Base-by-base conservation (phyloP, 2,113 vertebrate species). In the Epinephelus fuscoguttatus region DNA sequence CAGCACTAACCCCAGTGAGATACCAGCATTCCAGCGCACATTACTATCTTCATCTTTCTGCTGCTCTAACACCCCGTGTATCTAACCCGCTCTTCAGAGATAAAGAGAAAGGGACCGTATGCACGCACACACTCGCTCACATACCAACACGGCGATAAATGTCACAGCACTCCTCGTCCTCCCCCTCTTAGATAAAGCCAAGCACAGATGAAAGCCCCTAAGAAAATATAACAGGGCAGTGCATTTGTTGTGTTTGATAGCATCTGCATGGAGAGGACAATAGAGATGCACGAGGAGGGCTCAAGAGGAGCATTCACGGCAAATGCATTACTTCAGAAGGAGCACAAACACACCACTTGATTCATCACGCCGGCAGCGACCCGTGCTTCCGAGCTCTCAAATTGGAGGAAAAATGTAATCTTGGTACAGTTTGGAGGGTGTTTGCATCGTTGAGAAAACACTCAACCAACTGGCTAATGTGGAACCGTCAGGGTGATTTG, bases 231-330 rank as follows among this genome's bases (percentile, higher is more conserved):
- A 89, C 80, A 75, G 82, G 27, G 17, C 78, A 37, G 75, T 2
- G 56, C 89, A 93, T 95, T 94, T 94, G 89, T 94, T 91, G 92
- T 75, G 83, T 90, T 88, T 80, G 93, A 94, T 94, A 94, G 89
- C 88, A 93, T 93, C 91, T 17, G 70, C 56, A 66, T 71, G 80
- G 82, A 91, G 84, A 84, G 79, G 80, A 89, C 90, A 86, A 94
- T 90, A 78, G 78, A 90, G 92, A 93, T 77, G 78, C 87, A 82
- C 25, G 59, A 77, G 73, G 62, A 72, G 74, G 75, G 83, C 82
- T 86, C 79, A 72, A 88, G 86, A 88, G 86, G 75, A 66, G 84
- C 79, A 64, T 89, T 91, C 64, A 40, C 63, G 11, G 80, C 84
- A 80, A 87, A 90, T 63, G 83, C 75, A 76, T 93, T 85, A 64